Base-by-base conservation (phyloP, 2,113 vertebrate species). In the Bostrychus sinensis region DNA sequence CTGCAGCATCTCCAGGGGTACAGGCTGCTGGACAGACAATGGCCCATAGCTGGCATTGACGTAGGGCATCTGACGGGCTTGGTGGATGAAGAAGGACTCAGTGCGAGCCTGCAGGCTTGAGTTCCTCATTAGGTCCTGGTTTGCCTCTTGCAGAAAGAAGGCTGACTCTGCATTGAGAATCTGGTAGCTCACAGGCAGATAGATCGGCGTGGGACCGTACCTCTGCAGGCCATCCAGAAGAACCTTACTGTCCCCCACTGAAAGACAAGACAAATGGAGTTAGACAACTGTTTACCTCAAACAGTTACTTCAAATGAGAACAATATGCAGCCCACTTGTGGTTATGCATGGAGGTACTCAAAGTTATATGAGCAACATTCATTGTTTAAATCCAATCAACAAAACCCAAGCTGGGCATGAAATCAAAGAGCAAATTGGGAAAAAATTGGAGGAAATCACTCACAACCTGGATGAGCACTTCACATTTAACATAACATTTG, bases 1-100 rank as follows among this genome's bases (percentile, higher is more conserved):
- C 25, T 86, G 22, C 66, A 96, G 75, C 2, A 96, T 74, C 28
- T 96, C 95, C 77, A 89, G 90, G 7, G 96, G 93, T n/a, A 99
- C 89, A 0, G 83, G 75, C 42, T 94, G 93, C 25, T 95, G 91
- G 0, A 92, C 89, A 0, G 93, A 94, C 50, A 96, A 92, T 0
- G 95, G 96, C 5, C 96, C 97, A 1, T 94, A 97, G 85, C 92
- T 98, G 71, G 92, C 94, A 8, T 94, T 96, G 23, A 99, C 5
- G 0, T 90, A 54, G 0, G 95, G 97, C 4, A 87, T 90, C 45
- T 89, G 90, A 71, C 84, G 87, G 67, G 95, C 92, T 70, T 93
- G 92, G 68, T 95, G 93, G 0, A 94, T 91, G 72, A 96, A 96
- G 89, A 98, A 96, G 0, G 95, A 92, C 55, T 96, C 94, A 0